Conservation (phyloP, 2,113 vertebrate species). For the Vanacampus margaritifer region DNA sequence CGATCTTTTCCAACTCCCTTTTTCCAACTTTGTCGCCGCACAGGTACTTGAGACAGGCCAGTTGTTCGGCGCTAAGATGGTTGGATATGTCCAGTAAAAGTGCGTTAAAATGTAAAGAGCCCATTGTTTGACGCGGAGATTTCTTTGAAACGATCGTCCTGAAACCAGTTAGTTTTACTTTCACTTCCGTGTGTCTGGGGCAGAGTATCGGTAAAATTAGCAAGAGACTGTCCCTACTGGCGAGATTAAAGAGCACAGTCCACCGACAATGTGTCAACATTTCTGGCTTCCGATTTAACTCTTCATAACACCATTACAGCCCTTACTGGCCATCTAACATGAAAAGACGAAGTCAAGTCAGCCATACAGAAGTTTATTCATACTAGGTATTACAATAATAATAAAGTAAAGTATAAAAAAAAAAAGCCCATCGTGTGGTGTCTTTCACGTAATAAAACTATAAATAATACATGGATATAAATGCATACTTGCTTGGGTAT, state of each 20-base stretch:
- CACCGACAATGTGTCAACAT: no score
- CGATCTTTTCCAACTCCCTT: not conserved
- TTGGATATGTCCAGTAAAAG: slow-evolving; percentile 4
- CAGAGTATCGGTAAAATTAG: no score
- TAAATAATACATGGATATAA: no score
- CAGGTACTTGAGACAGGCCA: not conserved
- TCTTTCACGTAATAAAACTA: no score
- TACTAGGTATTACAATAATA: no score
- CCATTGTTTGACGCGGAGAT: not conserved
- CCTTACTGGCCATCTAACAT: no score
- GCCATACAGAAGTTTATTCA: no score
- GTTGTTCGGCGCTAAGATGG: not conserved
- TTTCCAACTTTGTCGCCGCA: not conserved
- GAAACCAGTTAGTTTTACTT: not conserved
- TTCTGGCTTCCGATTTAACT: not conserved
- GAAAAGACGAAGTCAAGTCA: no score
- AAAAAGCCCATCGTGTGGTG: no score
- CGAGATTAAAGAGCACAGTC: not conserved
- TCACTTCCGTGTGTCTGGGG: not conserved
- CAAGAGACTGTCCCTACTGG: not conserved
- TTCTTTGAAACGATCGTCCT: not conserved
- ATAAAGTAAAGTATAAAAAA: no score
- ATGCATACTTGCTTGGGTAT: no score
- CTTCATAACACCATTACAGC: no score
- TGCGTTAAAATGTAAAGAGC: not conserved